Percentiles rank a stretch among this genome's conserved stretches.
Conservation (phyloP, 2,797 vertebrate genomes). For the Allobates femoralis region DNA sequence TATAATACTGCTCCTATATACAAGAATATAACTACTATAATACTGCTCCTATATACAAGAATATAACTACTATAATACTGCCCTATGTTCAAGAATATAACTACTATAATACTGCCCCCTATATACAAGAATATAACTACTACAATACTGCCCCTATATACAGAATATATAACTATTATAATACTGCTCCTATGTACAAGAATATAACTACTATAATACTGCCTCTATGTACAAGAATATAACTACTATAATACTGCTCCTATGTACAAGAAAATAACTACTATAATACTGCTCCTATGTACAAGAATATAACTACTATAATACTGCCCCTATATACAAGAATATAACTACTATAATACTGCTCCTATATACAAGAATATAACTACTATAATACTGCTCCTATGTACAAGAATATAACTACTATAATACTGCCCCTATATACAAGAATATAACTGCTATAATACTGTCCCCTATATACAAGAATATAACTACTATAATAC, state of each 20-base stretch:
- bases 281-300: neutral
- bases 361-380: slow-evolving; percentile 1
- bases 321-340: neutral
- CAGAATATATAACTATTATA: slow-evolving; percentile 10
- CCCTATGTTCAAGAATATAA: too few relatives aligned
- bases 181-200: slow-evolving; percentile 11
- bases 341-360: slow-evolving; percentile 1
- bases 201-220: slow-evolving; percentile 10
- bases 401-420: slow-evolving; percentile 7
- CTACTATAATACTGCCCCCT: neutral
- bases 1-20: too few relatives aligned
- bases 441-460: slow-evolving; percentile 11
- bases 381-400: slow-evolving; percentile 3
- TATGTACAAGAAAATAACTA: slow-evolving; percentile 11
- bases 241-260: neutral
- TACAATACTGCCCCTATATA: neutral
- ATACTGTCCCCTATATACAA: neutral
- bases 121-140: too few relatives aligned
- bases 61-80: neutral
- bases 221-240: neutral
- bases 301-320: slow-evolving; percentile 7
- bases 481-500: slow-evolving; percentile 1
- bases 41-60: neutral
- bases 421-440: slow-evolving; percentile 4
- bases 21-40: neutral